Base-by-base conservation (phyloP, 1,140 invertebrate species). In the Medauroidea extradentata region DNA sequence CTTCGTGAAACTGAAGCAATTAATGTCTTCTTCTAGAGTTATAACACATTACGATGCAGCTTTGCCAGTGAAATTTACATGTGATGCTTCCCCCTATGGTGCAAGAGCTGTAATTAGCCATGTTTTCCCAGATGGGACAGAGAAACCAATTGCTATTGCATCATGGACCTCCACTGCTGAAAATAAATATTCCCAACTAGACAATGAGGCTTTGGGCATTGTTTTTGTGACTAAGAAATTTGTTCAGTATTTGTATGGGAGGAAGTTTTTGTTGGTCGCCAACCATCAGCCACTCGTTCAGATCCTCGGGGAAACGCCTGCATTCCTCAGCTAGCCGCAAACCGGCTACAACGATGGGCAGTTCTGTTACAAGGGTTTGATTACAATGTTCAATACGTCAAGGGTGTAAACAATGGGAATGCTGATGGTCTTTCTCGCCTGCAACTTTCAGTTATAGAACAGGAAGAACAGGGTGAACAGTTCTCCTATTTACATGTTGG, bases 161-260 rank as follows among this genome's bases (percentile, higher is more conserved):
- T 82, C 78, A 14, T 65, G 73, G 23, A 73, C 75, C 8, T 73
- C 65, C 16, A 25, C 50, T 3, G 2, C 29, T 7, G 75, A 85
- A 65, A 64, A 67, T 59, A 77, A 77, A 13, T 84, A 83, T 64
- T 65, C 70, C n/a, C 75, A 81, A 57, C 67, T 80, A 3, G 78
- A 85, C 39, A 77, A 77, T 61, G 82, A 85, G 68, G 78, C 71
- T 0, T 66, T 79, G 11, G 71, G 74, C 3, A 72, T 83, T 11
- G 29, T 46, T 11, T 46, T 46, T 46, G 44, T 5, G 23, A 13
- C 13, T 5, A 46, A 46, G 13, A 46, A 19, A n/a, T n/a, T 73
- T 60, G 65, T 75, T 39, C 54, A 75, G 24, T 75, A 69, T 56
- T 44, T 75, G 14, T 74, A 61, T 55, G 72, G 72, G 19, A 50